Evolutionary conservation across 2,888 invertebrate species (phyloP), one percentile per base, ranked within the genome.

Genomic region (Anarsia innoxiella): DNA sequence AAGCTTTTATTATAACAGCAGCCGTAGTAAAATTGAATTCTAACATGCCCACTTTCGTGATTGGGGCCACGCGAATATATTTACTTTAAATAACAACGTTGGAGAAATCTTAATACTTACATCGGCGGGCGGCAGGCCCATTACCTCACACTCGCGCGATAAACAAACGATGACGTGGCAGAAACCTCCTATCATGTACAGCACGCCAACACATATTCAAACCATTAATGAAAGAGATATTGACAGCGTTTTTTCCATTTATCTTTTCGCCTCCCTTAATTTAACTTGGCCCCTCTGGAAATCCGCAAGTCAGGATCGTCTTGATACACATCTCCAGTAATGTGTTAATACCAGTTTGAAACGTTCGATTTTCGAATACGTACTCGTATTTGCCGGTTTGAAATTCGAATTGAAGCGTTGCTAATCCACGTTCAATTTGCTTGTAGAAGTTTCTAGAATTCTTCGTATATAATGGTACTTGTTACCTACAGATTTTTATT

Each of bases 191-290:
- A 51, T 57, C 61, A 53, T 58, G 61, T 56, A 63, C 62, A 61
- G n/a, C 67, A 66, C 60, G 64, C 66, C 58, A 64, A 63, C 66
- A 61, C 62, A 64, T 63, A 68, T 71, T 64, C 59, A 56, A 65
- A 61, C 62, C 73, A 74, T 74, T 75, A 74, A 73, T 72, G 74
- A 72, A 73, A 74, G 61, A 66, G 66, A 66, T 67, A 74, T 74
- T 73, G 76, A 75, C 74, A 71, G 73, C 53, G 49, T 59, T 52
- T 56, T 64, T 61, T 59, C 68, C 75, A 75, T 74, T 75, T 76
- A 76, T 76, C 73, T 75, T 70, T 44, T 59, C 57, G 41, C 42
- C 60, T 56, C 64, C 68, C 69, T 66, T 72, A 71, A 73, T 75
- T 75, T 72, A 73, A 74, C 59, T 74, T 73, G 49, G 61, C 55